Base-by-base conservation (phyloP, 2,797 vertebrate genomes). In the Euphonia xanthogaster region DNA sequence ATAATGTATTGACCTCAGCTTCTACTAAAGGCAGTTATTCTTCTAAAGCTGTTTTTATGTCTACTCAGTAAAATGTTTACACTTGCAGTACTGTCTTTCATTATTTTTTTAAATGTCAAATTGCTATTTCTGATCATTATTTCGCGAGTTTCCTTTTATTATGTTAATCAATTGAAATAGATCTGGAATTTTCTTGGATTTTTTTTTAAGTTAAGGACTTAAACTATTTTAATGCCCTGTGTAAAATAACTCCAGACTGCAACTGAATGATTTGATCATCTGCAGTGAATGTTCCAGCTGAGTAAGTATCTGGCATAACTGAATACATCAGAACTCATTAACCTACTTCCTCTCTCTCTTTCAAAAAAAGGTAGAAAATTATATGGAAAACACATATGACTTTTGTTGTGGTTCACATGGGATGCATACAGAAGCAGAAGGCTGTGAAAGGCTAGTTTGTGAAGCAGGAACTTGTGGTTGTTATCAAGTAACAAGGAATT, bases 291-390 rank as follows among this genome's bases (percentile, higher is more conserved):
- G 77, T 90, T 93, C 60, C 70, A 88, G 82, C 87, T 80, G 86
- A 96, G 33, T 90, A 87, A 88, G 73, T 93, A 80, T 90, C 58
- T 94, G 70, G 68, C 78, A 72, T 86, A 91, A 90, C 61, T 90
- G 79, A 93, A 74, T 94, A 62, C 39, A 94, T 93, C 60, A 90
- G 85, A 93, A 91, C 82, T 95, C 90, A 90, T 96, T 95, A 95
- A 96, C 88, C 82, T 92, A 90, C 84, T 92, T 94, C 87, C 60
- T 81, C 35, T 57, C 68, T 88, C 84, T 72, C 47, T 61, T 61
- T 83, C 74, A 42, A 47, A 20, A 86, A 83, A 68, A 50, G 40
- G 48, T 63, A 83, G 60, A 76, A 88, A 86, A 91, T 88, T 17
- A 47, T 74, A 87, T 94, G 71, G 71, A 67, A 90, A 85, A 84